Evolutionary conservation across 1,140 invertebrate genomes (phyloP), one percentile per base, ranked within the genome.

Genomic region (Chelonus insularis): DNA sequence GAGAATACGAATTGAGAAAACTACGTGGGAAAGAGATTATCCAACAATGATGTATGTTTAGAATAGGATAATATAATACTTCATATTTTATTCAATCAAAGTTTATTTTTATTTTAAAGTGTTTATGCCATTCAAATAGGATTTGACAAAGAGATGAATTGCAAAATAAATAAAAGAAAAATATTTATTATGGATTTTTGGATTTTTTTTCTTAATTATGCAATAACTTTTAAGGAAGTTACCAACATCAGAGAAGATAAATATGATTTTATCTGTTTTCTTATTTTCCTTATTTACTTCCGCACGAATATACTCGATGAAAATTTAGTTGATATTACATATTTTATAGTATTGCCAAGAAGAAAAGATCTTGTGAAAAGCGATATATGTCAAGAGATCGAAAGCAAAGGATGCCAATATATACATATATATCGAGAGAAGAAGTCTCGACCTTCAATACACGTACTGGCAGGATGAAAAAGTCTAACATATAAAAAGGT

Each of bases 281-380:
- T 18, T 4, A 14, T 45, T 45, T 18, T 1, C 14, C 14, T 45
- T 18, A 45, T 45, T 45, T 45, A 16, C 16, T 18, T 45, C 14
- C n/a, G 36, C 43, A 5, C 16, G 16, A 12, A 48, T 58, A 37
- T 12, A 21, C 14, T 45, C 29, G 57, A 58, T 58, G 43, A 48
- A 58, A 58, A 58, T 58, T 58, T 45, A 58, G 14, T 43, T 58
- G 43, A 37, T 58, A 58, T 48, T 58, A 58, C 57, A 58, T 58
- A 58, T 58, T 58, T 58, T 58, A 58, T 43, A 16, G 48, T 58
- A 48, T 58, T 58, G 41, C 43, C 11, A 50, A 12, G 29, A 48
- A 48, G 2, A 21, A 57, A 32, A 41, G 25, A 34, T 47, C 20
- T 25, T 57, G 21, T 39, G 20, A 25, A 20, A 21, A 4, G 12